Conservation (phyloP, 1,140 invertebrate genomes). For the Bombus polaris region DNA sequence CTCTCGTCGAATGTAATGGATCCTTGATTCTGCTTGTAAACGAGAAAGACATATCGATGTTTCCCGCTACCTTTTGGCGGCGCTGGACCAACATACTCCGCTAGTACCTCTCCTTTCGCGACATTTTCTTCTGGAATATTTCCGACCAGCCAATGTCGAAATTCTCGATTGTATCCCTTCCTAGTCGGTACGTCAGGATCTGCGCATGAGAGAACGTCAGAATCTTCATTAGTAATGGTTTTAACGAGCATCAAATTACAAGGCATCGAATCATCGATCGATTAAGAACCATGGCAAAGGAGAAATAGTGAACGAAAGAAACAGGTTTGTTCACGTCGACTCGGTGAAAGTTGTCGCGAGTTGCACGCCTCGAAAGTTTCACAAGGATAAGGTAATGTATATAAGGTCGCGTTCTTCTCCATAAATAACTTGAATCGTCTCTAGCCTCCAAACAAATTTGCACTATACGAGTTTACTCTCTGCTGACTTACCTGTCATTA, state of each 20-base stretch:
- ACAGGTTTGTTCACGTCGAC: conserved; percentile 54
- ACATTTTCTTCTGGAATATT: conserved; percentile 88
- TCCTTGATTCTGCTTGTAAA: conserved; percentile 86
- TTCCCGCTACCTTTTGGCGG: conserved; percentile 84
- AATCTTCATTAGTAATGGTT: not conserved
- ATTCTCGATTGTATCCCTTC: conserved; percentile 84
- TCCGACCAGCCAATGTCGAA: conserved; percentile 88
- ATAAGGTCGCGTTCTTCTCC: not conserved
- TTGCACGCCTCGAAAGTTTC: too few relatives aligned
- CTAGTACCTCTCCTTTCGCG: conserved; percentile 84
- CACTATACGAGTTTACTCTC: not conserved
- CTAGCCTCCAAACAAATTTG: not conserved
- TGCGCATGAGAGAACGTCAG: conserved; percentile 45
- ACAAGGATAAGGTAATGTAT: not conserved
- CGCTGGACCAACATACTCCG: conserved; percentile 86
- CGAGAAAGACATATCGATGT: conserved; percentile 88
- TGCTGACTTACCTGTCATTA: conserved; percentile 83
- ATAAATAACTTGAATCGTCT: not conserved
- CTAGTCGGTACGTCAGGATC: conserved; percentile 87
- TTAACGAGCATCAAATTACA: not conserved
- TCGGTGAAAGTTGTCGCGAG: conserved; percentile 59
- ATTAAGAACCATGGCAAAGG: not conserved
- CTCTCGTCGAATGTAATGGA: conserved; percentile 80
- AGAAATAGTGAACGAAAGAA: conserved; percentile 25
- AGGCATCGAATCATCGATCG: not conserved